These are phyloP conservation scores for Gnatocerus cornutus DNA, from an alignment of 2,888 invertebrate genomes.

Conservation along the genomic window DNA sequence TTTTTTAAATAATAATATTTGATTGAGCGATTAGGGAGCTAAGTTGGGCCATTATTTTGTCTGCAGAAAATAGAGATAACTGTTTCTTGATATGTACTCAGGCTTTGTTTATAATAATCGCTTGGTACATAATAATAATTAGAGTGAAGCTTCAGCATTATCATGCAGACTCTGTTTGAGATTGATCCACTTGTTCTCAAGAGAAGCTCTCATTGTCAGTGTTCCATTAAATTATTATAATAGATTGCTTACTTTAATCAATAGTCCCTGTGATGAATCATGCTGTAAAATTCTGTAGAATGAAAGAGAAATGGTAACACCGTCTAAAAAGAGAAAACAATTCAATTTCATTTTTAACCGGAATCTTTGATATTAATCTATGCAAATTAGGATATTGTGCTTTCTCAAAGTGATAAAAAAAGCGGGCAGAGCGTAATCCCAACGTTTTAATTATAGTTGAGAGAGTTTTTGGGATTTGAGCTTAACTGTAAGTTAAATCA, in stretches of 20 bases:
- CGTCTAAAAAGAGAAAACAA: constrained; percentile 5
- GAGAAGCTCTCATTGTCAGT: constrained; percentile 38
- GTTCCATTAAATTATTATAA: constrained; percentile 41
- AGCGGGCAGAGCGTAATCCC: constrained; percentile 23
- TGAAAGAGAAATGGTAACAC: constrained; percentile 1
- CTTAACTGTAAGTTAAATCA: constrained; percentile 14
- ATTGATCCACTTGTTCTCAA: constrained; percentile 39
- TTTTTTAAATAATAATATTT: no score
- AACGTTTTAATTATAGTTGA: constrained; percentile 35
- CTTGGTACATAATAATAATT: constrained; percentile 1
- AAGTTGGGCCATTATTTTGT: neutral
- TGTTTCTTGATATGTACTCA: neutral
- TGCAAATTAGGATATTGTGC: constrained; percentile 35
- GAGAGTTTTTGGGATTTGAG: constrained; percentile 17
- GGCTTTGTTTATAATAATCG: neutral
- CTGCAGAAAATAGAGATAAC: neutral
- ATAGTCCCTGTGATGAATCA: constrained; percentile 13
- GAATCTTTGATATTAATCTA: constrained; percentile 38
- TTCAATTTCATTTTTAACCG: constrained; percentile 26
- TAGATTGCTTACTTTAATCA: constrained; percentile 40
- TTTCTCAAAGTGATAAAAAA: constrained; percentile 35
- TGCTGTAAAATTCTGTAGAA: constrained; percentile 10
- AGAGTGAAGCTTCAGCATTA: constrained; percentile 8
- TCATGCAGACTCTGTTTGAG: constrained; percentile 33
- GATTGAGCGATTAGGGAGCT: neutral